Evolutionary conservation across 2,797 vertebrate species (phyloP).

Genomic region (Orestias chungarensis): DNA sequence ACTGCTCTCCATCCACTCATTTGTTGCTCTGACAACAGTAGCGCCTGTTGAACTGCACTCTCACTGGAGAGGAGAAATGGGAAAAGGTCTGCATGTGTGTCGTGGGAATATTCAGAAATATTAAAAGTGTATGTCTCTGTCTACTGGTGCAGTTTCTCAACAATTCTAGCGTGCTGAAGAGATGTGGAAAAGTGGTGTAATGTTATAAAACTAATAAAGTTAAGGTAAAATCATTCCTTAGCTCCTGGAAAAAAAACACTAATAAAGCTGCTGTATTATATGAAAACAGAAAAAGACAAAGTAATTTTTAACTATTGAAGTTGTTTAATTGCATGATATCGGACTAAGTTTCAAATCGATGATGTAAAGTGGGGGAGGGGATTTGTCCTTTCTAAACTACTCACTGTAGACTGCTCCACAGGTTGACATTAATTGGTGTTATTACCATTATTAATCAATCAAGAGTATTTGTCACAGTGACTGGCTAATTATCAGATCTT

Average conservation of each 20-base stretch:
- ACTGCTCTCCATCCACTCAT: slow-evolving; percentile 51
- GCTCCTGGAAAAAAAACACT: not conserved
- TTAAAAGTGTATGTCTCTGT: slow-evolving; percentile 17
- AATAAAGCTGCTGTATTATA: not conserved
- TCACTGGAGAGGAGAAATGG: slow-evolving; percentile 38
- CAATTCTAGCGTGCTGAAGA: slow-evolving; percentile 17
- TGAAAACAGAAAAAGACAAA: not conserved
- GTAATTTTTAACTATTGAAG: not conserved
- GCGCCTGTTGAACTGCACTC: slow-evolving; percentile 48
- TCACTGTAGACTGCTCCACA: not conserved
- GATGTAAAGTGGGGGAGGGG: not conserved
- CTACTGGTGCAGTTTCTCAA: slow-evolving; percentile 1
- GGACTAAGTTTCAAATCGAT: not conserved
- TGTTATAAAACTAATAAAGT: not conserved
- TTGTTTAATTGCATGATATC: not conserved
- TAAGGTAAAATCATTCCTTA: not conserved
- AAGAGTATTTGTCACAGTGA: not conserved
- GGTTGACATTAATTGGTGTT: not conserved
- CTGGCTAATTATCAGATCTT: slow-evolving; percentile 5
- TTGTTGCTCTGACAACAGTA: slow-evolving; percentile 75
- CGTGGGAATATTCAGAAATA: slow-evolving; percentile 24
- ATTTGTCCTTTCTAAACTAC: not conserved
- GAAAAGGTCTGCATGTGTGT: slow-evolving; percentile 32
- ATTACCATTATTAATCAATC: slow-evolving; percentile 7
- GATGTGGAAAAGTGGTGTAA: not conserved